Base-by-base conservation (phyloP, 2,113 vertebrate genomes). In the Carollia perspicillata region DNA sequence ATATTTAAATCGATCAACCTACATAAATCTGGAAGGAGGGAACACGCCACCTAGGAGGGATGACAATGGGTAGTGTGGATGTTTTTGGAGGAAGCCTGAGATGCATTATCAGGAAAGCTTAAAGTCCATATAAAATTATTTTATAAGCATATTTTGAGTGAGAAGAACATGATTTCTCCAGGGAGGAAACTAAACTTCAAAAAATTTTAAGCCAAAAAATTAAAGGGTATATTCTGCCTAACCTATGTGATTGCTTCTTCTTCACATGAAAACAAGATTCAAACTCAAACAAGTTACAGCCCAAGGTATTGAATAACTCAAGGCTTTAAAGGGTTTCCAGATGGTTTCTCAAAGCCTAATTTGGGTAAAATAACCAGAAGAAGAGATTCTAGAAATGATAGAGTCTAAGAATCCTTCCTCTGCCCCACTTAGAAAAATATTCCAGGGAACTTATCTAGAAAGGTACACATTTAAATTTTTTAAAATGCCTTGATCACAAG, bases 121-220 rank as follows among this genome's bases (percentile, higher is more conserved):
- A 28, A 47, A 72, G 42, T 17, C 18, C 13, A 37, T 37, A 17
- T 8, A 42, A 55, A 89, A 74, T 4, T 42, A 80, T 71, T 81
- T 77, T 47, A 60, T 47, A 40, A 42, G 51, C 20, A 11, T 47
- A 72, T 93, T 72, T 93, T 75, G 80, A 93, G 69, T 14, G 66
- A 89, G 60, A 78, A 75, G 13, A 75, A 90, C 18, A 37, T 77
- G 75, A 83, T 72, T 96, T 97, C 90, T 68, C 72, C n/a, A 85
- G 51, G 49, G 55, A 93, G 74, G 60, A 60, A 66, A 96, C 69
- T 28, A 30, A 71, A 68, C 13, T 80, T 92, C 74, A 89, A 84
- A 92, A 42, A 20, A 30, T 63, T 63, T 63, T 53, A 58, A 95
- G 65, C 26, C 33, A 65, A 78, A 37, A 20, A 55, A 47, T 81